These are phyloP conservation scores for Oophaga pumilio DNA, from an alignment of 2,113 vertebrate species.

Conservation along the genomic window DNA sequence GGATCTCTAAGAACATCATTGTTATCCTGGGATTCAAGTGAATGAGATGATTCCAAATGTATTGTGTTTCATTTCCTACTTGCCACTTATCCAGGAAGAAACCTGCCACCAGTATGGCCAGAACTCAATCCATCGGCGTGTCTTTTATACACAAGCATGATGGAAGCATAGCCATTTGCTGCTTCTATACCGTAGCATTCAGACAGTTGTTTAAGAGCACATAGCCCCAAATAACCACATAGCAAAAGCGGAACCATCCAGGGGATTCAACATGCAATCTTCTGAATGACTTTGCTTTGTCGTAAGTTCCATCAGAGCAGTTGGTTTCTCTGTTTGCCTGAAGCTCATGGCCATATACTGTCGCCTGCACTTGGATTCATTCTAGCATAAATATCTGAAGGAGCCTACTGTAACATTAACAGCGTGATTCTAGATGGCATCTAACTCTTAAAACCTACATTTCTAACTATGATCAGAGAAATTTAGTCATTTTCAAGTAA, in stretches of 20 bases:
- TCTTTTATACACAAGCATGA: neutral
- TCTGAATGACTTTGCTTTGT: neutral
- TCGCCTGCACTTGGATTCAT: neutral
- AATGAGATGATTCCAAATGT: neutral
- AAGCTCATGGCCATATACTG: neutral
- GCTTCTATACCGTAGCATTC: neutral
- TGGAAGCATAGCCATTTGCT: neutral
- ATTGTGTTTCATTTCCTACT: neutral
- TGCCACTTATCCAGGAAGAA: neutral
- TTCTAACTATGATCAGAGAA: neutral
- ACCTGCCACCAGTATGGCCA: neutral
- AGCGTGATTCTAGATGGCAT: neutral
- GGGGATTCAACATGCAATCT: too few relatives aligned
- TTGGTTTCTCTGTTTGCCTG: neutral
- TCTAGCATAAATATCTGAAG: neutral
- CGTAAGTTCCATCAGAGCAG: neutral
- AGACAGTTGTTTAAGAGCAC: neutral
- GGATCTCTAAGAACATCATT: conserved; percentile 21
- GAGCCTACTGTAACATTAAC: neutral
- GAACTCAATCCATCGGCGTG: neutral
- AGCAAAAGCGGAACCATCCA: neutral
- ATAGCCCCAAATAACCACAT: neutral
- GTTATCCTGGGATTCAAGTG: conserved; percentile 1
- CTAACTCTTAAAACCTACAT: neutral
- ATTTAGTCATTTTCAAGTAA: neutral